Conservation (phyloP, 2,113 vertebrate species). For the Cephalopholis sonnerati region DNA sequence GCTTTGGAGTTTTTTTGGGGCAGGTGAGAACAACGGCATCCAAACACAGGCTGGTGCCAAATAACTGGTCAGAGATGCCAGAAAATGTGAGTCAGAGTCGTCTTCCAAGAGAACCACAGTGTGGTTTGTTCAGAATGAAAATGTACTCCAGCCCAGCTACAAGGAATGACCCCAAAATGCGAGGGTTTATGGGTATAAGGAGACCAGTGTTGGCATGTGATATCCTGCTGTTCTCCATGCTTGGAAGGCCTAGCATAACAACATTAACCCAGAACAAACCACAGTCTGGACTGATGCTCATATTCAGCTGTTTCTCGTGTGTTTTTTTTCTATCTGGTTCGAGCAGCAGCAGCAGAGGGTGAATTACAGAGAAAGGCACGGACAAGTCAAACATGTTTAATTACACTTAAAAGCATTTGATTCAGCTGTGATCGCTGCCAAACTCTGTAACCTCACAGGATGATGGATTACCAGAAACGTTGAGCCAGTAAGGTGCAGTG, state of each 20-base stretch:
- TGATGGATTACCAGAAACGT: conserved; percentile 63
- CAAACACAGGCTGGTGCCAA: conserved; percentile 22
- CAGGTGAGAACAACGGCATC: conserved; percentile 67
- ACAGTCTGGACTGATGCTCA: conserved; percentile 70
- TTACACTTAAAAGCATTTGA: conserved; percentile 50
- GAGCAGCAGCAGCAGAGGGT: conserved; percentile 2
- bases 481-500: conserved; percentile 27
- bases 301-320: conserved; percentile 59
- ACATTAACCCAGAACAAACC: conserved; percentile 62
- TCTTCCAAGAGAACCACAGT: conserved; percentile 38
- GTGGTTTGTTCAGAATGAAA: conserved; percentile 59
- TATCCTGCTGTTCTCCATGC: conserved; percentile 66
- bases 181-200: conserved; percentile 67
- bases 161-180: conserved; percentile 65
- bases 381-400: conserved; percentile 50
- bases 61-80: conserved; percentile 55
- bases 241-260: conserved; percentile 72
- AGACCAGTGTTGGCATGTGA: conserved; percentile 64
- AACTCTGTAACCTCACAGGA: conserved; percentile 48
- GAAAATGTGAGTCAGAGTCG: conserved; percentile 71
- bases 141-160: conserved; percentile 43
- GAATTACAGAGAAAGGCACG: conserved; percentile 39
- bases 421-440: conserved; percentile 30
- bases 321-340: conserved; percentile 14
- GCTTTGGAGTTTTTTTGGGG: conserved; percentile 10